These are phyloP conservation scores for Mastigias papua DNA, from an alignment of 30 jellyfish, hydroid and myxozoan species.

Conservation along the genomic window DNA sequence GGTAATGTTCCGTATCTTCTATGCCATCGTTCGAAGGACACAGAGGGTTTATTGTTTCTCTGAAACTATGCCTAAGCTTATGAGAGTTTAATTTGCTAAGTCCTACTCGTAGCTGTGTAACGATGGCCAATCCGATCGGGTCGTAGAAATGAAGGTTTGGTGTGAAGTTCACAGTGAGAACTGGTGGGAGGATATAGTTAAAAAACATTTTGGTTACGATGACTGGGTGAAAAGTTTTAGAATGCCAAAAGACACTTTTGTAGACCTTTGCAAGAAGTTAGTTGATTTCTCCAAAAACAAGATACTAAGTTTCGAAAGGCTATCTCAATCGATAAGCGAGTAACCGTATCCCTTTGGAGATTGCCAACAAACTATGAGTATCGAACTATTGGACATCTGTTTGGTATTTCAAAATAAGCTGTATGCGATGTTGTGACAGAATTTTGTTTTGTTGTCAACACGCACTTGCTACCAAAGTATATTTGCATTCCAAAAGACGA, in stretches of 20 bases:
- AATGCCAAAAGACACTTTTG: constrained; percentile 16
- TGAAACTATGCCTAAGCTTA: no score
- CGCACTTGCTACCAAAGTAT: constrained; percentile 1
- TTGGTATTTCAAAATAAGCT: constrained; percentile 41
- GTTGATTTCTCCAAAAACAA: constrained; percentile 11
- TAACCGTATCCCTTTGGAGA: constrained; percentile 44
- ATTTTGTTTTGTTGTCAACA: constrained; percentile 33
- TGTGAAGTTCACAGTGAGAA: constrained; percentile 20
- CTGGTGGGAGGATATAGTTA: constrained; percentile 47
- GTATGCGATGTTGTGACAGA: constrained; percentile 35
- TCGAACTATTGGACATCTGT: constrained; percentile 49
- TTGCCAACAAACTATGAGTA: constrained; percentile 41
- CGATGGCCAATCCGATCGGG: no score
- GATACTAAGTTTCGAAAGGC: constrained; percentile 15
- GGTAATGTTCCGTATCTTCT: no score
- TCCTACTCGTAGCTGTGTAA: no score
- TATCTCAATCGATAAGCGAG: constrained; percentile 22
- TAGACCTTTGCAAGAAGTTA: constrained; percentile 2
- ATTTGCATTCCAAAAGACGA: constrained; percentile 35
- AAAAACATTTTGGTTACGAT: not conserved
- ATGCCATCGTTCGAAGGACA: no score
- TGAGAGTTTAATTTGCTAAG: no score
- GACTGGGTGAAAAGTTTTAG: constrained; percentile 35
- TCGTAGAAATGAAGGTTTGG: constrained; percentile 5
- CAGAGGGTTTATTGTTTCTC: no score